Evolutionary conservation across 2,797 vertebrate species (phyloP), one percentile per base, ranked within the genome.

Genomic region (Paratrypauchen microcephalus): DNA sequence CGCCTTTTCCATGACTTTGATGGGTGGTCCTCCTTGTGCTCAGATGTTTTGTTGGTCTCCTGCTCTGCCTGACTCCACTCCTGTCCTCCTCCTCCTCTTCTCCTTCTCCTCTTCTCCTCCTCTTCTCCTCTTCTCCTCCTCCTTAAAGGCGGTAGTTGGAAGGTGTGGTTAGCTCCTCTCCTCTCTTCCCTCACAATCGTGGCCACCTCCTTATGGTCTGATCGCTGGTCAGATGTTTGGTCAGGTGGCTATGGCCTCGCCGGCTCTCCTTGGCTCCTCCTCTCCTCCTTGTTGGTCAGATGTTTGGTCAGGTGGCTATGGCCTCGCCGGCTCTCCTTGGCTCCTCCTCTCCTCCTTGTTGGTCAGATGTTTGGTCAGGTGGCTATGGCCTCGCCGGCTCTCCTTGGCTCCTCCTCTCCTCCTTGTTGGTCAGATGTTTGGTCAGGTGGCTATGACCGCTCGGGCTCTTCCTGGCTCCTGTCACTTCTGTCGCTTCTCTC

Each of bases 401-500:
- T 16, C 23, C 90, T 90, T 88, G 39, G 48, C 18, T 50, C 3
- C 39, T 41, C 39, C 3, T 11, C 39, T 16, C 15, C 50, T 54
- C 19, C n/a, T n/a, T 4, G 36, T 1, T 13, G 54, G 23, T 24
- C 55, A 56, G 21, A 6, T 56, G 55, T 26, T 56, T 16, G 11
- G 39, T 41, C 39, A 41, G 39, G 12, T 41, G 39, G 39, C 39
- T 41, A 13, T 41, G 9, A 50, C 19, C 5, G 18, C 18, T 50
- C 48, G 4, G 18, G 48, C 48, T n/a, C 26, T 16, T 12, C 90
- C 91, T 88, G 93, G 94, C 48, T 52, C 15, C 19, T 18, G 15
- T 52, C 50, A 5, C 91, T 93, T 71, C 87, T 87, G 45, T 89
- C 87, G 95, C 68, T 92, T 94, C 86, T 96, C 95, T 90, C 95